phyloP scores from a whole-genome alignment of 2,888 invertebrate species.

The Eristalis intricaria region DNA sequence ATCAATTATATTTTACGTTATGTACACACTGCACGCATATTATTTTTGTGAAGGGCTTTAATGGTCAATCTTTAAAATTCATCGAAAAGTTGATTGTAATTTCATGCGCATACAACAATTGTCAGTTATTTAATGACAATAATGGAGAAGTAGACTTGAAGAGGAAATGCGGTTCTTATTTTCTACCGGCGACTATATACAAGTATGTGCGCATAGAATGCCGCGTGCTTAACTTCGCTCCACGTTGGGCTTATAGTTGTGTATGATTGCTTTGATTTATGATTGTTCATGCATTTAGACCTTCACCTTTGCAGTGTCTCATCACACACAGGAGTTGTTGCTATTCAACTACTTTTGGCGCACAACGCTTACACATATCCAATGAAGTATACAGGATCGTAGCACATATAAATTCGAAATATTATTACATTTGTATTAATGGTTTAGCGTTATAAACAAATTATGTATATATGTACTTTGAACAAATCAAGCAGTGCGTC shows the following conservation, averaged over 20 bases:
- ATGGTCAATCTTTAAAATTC: not conserved
- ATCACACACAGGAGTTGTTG: too few species aligned
- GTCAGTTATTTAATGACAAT: conserved; percentile 39
- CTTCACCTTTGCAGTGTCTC: too few species aligned
- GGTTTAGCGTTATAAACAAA: too few species aligned
- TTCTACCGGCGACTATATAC: not conserved
- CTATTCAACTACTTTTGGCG: too few species aligned
- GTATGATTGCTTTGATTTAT: not conserved
- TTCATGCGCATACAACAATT: conserved; percentile 33
- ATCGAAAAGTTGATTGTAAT: conserved; percentile 29
- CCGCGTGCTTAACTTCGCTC: not conserved
- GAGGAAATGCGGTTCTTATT: conserved; percentile 8
- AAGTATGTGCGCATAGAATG: not conserved
- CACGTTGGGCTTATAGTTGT: not conserved
- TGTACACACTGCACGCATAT: not conserved
- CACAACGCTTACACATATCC: too few species aligned
- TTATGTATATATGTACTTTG: too few species aligned
- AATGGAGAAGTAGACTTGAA: conserved; percentile 1
- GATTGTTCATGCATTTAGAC: not conserved
- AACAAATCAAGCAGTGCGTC: too few species aligned
- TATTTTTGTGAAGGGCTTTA: not conserved
- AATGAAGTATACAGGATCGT: too few species aligned
- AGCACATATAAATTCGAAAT: too few species aligned
- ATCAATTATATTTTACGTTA: not conserved
- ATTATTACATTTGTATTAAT: too few species aligned